A percentile compares a stretch with the other conserved stretches of the same genome.
phyloP scores from a whole-genome alignment of 2,888 invertebrate species.

The Eupeodes luniger region DNA sequence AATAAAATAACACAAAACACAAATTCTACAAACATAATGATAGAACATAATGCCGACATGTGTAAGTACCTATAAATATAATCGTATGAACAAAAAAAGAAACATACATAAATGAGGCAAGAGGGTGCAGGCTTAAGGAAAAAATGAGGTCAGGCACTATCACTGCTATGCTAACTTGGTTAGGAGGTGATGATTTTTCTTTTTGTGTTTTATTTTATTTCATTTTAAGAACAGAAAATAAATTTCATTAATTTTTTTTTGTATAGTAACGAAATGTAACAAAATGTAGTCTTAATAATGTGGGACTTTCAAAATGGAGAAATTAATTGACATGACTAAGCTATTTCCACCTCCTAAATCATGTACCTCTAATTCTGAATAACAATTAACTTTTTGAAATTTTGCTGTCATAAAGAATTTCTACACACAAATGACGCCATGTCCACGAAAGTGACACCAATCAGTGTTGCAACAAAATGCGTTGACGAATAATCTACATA shows the following conservation, averaged over 20 bases:
- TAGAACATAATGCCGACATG: constrained; percentile 45
- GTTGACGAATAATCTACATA: no score
- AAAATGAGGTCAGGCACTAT: constrained; percentile 45
- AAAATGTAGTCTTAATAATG: not conserved
- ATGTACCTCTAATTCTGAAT: no score
- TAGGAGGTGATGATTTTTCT: not conserved
- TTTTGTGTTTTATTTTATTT: constrained; percentile 3
- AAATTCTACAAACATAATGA: constrained; percentile 30
- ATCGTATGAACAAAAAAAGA: constrained; percentile 6
- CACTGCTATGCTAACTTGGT: constrained; percentile 24
- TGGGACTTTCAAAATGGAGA: no score
- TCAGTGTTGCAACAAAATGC: no score
- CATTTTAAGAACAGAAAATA: not conserved
- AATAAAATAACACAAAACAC: not conserved
- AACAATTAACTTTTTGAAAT: no score
- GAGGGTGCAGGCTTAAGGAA: constrained; percentile 35
- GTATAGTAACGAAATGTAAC: not conserved
- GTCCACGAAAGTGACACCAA: no score
- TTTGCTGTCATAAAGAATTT: no score
- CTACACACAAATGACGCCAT: no score
- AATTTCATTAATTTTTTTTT: not conserved
- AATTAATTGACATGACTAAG: no score
- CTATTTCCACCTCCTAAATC: no score
- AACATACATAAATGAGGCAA: constrained; percentile 44
- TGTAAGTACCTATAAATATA: constrained; percentile 42